These are phyloP conservation scores for Drosophila formosana DNA, from an alignment of 2,888 invertebrate genomes.

Conservation along the genomic window DNA sequence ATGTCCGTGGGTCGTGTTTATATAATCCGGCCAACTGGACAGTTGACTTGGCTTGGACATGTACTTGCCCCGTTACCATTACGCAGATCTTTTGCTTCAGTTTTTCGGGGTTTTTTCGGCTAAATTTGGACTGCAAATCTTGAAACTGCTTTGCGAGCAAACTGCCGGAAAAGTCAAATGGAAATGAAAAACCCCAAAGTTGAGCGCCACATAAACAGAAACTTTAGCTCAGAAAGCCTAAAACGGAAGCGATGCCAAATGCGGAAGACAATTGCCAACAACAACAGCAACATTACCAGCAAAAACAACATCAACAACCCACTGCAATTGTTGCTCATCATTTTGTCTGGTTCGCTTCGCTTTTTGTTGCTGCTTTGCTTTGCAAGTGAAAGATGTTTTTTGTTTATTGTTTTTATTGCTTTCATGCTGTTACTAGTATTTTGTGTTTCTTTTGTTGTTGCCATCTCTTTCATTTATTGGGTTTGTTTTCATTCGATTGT, in stretches of 20 bases:
- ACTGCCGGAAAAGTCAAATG: slow-evolving; percentile 37
- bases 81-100: slow-evolving; percentile 49
- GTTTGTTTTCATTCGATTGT: slow-evolving; percentile 18
- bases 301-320: slow-evolving; percentile 21
- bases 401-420: slow-evolving; percentile 27
- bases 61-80: slow-evolving; percentile 38
- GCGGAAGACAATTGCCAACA: slow-evolving; percentile 55
- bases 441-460: slow-evolving; percentile 15
- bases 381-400: slow-evolving; percentile 63
- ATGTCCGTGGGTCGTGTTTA: slow-evolving; percentile 18
- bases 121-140: slow-evolving; percentile 45
- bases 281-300: slow-evolving; percentile 25
- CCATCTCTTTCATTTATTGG: slow-evolving; percentile 9
- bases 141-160: slow-evolving; percentile 9
- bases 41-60: slow-evolving; percentile 28
- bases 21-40: slow-evolving; percentile 18
- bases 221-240: slow-evolving; percentile 17
- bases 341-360: slow-evolving; percentile 24
- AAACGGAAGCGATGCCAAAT: slow-evolving; percentile 60
- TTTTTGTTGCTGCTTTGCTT: slow-evolving; percentile 4
- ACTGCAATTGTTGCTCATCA: slow-evolving; percentile 47
- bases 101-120: slow-evolving; percentile 20
- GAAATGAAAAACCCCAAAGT: slow-evolving; percentile 39
- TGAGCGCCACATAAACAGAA: slow-evolving; percentile 12
- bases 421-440: slow-evolving; percentile 3